Evolutionary conservation across 2,797 vertebrate genomes (phyloP).

Genomic region (Micromesistius poutassou): DNA sequence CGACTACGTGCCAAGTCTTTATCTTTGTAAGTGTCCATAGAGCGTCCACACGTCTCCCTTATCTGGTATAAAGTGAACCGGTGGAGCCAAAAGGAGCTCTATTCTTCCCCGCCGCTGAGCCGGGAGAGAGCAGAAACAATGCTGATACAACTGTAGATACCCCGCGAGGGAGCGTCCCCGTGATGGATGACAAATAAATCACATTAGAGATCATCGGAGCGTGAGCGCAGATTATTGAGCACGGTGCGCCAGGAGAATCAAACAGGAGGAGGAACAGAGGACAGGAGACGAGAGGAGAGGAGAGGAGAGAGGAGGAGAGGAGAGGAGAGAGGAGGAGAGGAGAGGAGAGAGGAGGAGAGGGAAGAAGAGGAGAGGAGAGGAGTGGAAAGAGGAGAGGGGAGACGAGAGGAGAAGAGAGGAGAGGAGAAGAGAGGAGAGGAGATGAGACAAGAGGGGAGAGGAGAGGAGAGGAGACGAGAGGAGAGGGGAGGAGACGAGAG

Average conservation of each 20-base stretch:
- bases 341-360: not conserved
- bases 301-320: not conserved
- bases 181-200: constrained; percentile 4
- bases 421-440: not conserved
- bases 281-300: not conserved
- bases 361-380: not conserved
- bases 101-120: not conserved
- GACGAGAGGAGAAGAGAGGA: not conserved
- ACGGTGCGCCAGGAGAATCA: not conserved
- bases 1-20: constrained; percentile 26
- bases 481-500: too few relatives aligned
- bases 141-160: not conserved
- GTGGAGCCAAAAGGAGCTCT: not conserved
- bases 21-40: constrained; percentile 31
- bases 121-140: not conserved
- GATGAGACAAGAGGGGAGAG: not conserved
- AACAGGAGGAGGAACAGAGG: not conserved
- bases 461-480: not conserved
- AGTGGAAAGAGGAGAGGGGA: not conserved
- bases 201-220: not conserved
- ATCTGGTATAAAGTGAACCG: not conserved
- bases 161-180: not conserved
- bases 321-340: too few relatives aligned
- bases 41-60: not conserved
- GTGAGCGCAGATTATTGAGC: not conserved